These are phyloP conservation scores for Rynchops niger DNA, from an alignment of 2,113 vertebrate species.

Conservation along the genomic window DNA sequence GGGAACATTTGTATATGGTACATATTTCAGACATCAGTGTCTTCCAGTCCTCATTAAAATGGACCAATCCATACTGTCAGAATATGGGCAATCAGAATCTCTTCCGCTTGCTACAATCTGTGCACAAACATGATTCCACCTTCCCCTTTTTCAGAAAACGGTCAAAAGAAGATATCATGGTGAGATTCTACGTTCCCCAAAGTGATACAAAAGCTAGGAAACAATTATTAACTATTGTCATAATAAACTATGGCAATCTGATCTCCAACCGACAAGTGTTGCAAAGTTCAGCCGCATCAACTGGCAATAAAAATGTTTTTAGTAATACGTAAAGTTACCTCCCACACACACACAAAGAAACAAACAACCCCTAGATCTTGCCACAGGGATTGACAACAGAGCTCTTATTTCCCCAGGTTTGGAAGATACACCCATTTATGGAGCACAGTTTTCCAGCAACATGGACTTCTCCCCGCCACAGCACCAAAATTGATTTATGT, in stretches of 20 bases:
- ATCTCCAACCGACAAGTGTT: neutral
- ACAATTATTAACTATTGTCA: neutral
- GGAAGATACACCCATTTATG: neutral
- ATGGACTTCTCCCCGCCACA: neutral
- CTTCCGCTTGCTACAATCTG: neutral
- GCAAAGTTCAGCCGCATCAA: neutral
- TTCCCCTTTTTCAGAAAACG: neutral
- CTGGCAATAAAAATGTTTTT: neutral
- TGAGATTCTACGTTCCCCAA: neutral
- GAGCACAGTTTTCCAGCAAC: neutral
- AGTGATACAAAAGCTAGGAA: neutral
- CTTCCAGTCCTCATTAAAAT: neutral
- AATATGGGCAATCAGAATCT: neutral
- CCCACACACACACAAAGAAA: neutral
- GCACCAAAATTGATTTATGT: neutral
- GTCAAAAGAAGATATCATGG: neutral
- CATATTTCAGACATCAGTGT: neutral
- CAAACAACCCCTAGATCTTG: neutral
- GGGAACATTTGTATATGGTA: neutral
- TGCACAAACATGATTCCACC: neutral
- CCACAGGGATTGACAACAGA: neutral
- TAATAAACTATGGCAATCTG: neutral
- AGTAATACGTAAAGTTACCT: neutral
- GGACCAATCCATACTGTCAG: accelerated
- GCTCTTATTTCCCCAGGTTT: neutral